phyloP scores from a whole-genome alignment of 2,113 vertebrate species.

The Ophthalmolycus amberensis region DNA sequence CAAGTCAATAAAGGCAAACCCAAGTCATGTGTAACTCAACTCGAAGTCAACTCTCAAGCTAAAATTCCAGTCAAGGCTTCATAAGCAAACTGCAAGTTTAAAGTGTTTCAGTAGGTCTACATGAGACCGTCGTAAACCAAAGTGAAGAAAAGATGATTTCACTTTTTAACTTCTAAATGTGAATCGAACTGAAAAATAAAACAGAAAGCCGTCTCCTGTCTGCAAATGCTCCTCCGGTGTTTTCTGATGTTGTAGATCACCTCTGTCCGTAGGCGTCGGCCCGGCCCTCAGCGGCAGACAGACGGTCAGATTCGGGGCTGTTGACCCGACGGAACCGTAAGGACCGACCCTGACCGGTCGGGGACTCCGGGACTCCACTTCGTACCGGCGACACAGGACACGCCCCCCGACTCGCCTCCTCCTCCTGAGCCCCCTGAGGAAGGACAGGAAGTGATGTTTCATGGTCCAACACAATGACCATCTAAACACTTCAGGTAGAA shows the following conservation, averaged over 20 bases:
- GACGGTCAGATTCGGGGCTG: conserved; percentile 92
- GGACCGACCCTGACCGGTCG: conserved; percentile 89
- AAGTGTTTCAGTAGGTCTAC: too few relatives aligned
- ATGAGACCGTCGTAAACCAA: not conserved
- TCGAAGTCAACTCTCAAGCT: too few relatives aligned
- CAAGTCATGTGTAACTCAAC: too few relatives aligned
- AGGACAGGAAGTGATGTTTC: not conserved
- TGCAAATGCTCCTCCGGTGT: not conserved
- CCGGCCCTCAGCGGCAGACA: conserved; percentile 91
- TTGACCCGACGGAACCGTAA: conserved; percentile 91
- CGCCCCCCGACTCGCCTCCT: conserved; percentile 87
- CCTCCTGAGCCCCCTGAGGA: conserved; percentile 89
- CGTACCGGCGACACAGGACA: conserved; percentile 90
- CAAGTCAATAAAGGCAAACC: too few relatives aligned
- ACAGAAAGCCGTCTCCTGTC: not conserved
- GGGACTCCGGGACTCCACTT: conserved; percentile 90
- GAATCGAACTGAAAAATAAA: not conserved
- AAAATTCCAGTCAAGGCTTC: too few relatives aligned
- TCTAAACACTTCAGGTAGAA: conserved; percentile 1
- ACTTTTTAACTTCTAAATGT: not conserved
- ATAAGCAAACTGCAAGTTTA: too few relatives aligned
- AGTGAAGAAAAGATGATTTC: not conserved
- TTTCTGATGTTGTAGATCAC: conserved; percentile 70
- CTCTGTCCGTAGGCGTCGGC: conserved; percentile 90
- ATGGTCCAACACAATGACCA: not conserved